Evolutionary conservation across 2,113 vertebrate genomes (phyloP), one percentile per base, ranked within the genome.

Genomic region (Mirounga angustirostris): DNA sequence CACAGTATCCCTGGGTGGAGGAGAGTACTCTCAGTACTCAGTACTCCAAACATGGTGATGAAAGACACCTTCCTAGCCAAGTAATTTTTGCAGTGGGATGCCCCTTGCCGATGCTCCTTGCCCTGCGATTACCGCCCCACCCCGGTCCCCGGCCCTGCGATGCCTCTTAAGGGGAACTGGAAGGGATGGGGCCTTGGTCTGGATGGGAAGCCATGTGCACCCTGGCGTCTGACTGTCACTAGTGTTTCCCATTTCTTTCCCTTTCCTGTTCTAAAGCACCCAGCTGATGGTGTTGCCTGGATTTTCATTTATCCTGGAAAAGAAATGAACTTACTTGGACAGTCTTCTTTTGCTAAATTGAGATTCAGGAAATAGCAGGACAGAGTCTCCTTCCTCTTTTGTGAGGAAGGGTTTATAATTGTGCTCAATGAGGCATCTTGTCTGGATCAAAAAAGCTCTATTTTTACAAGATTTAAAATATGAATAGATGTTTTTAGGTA

Each of bases 201-300:
- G 21, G 14, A 4, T 21, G 54, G 18, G 54, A 71, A 26, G 13
- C 33, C 28, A 0, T n/a, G 52, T 0, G 2, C 6, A 3, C 15
- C 15, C 14, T 11, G 4, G n/a, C 0, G 2, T n/a, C 4, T 16
- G 4, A 4, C 15, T 24, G 7, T 36, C 14, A 18, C 2, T 4
- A 9, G 9, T 13, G 43, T 30, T 61, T 40, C 18, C 9, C 61
- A 1, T n/a, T 54, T 50, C 1, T 58, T 88, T 28, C 46, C 50
- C 50, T 46, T 43, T 24, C 50, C 18, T 59, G 36, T 36, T 40
- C 40, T 28, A 80, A 8, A 12, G 12, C 5, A 2, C 28, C 33
- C 6, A 28, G 28, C 14, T 46, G 11, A 11, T 54, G 24, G 19
- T 26, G 26, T 5, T 22, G 28, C 7, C 8, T 19, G 40, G 13